Evolutionary conservation across 2,888 invertebrate species (phyloP).

Genomic region (Camptogramma bilineatum): DNA sequence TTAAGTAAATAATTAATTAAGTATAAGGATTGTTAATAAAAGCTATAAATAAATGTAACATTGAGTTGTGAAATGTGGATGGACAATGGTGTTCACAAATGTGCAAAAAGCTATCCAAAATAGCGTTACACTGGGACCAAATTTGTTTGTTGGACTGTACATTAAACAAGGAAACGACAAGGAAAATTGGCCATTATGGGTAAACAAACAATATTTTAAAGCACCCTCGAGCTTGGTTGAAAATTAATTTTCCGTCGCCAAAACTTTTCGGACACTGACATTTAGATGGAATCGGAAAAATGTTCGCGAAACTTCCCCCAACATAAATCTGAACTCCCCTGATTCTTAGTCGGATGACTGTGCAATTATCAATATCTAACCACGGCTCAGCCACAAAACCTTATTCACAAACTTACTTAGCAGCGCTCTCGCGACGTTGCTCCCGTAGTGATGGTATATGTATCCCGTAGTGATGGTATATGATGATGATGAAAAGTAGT

Average conservation of each 20-base stretch:
- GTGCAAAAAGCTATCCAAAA: no score
- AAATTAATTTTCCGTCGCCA: conserved; percentile 3
- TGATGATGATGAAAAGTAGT: no score
- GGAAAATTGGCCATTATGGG: not conserved
- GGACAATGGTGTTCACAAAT: no score
- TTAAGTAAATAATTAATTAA: no score
- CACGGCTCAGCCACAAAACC: conserved; percentile 42
- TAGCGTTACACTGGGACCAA: no score
- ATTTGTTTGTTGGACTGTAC: not conserved
- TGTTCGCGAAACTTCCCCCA: conserved; percentile 21
- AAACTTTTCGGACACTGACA: conserved; percentile 14
- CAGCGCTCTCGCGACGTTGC: no score
- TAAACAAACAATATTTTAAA: not conserved
- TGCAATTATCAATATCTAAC: conserved; percentile 68
- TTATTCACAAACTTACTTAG: conserved; percentile 50
- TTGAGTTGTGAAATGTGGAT: no score
- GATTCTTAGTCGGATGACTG: conserved; percentile 68
- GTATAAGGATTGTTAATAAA: no score
- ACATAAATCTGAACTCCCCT: conserved; percentile 51
- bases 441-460: no score
- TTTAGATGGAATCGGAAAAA: conserved; percentile 8
- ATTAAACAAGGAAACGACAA: not conserved
- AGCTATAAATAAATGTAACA: no score
- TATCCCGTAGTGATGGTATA: no score
- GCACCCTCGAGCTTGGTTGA: not conserved